Evolutionary conservation across 2,888 invertebrate genomes (phyloP), one percentile per base, ranked within the genome.

Genomic region (Ernsta delagoae): DNA sequence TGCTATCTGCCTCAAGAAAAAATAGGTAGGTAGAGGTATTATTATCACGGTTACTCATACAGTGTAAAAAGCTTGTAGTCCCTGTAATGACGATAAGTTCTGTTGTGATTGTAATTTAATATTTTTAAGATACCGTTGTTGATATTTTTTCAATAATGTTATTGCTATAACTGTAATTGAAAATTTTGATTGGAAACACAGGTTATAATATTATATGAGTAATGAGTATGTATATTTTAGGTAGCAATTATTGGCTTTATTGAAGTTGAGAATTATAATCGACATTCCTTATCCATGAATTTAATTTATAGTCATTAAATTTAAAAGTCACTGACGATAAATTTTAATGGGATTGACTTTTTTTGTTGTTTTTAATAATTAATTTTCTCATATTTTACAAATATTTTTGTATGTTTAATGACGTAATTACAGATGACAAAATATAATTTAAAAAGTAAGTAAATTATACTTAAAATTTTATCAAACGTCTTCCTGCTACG

Each of bases 331-430:
- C 48, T 11, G 11, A 48, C 5, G 5, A 9, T 11, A 11, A 45
- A 41, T 41, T 8, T n/a, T n/a, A n/a, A 45, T 48, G 12, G 5
- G 5, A 6, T 4, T 11, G 3, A 11, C 5, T 43, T 43, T 43
- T 11, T 43, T 43, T 43, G 41, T 41, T 3, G 6, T 11, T 43
- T 43, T 11, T 11, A 43, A 8, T 3, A 41, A 41, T 60, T 54
- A n/a, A 11, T 12, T 48, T 48, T 48, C n/a, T n/a, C n/a, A n/a
- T n/a, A n/a, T 12, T 12, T 48, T 48, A 0, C n/a, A 5, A n/a
- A 48, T 48, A 12, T n/a, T 48, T 48, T 48, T n/a, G 31, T 62
- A 72, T 71, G 73, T 71, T 71, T 65, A 63, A 61, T 36, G 36
- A 36, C 36, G 36, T 36, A 36, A 41, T 41, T 41, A 6, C 4